Percentiles rank a stretch among this genome's conserved stretches.
These are phyloP conservation scores for Crotalus viridis DNA, from an alignment of 2,113 vertebrate species.

Conservation along the genomic window DNA sequence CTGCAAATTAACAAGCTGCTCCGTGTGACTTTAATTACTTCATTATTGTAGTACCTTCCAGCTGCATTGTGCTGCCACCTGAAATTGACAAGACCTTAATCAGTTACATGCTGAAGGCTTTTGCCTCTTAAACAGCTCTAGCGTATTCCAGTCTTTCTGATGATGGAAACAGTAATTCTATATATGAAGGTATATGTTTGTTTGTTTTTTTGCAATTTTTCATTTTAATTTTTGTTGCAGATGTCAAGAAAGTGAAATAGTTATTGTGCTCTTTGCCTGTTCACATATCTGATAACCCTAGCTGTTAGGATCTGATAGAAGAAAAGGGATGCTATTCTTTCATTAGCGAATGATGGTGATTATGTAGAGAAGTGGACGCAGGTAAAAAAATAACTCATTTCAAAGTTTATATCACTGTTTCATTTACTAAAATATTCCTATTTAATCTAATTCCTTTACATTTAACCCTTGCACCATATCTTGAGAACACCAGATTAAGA, in stretches of 20 bases:
- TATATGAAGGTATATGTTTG: background rate
- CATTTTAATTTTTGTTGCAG: background rate
- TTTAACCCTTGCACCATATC: background rate
- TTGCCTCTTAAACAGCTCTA: background rate
- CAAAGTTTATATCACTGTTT: background rate
- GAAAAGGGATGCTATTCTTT: background rate
- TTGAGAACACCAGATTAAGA: background rate
- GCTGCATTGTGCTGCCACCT: background rate
- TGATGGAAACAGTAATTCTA: background rate
- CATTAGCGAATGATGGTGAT: background rate
- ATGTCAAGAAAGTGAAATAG: background rate
- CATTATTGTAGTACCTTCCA: background rate
- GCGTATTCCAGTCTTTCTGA: background rate
- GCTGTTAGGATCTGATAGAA: background rate
- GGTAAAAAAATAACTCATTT: background rate
- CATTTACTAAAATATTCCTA: background rate
- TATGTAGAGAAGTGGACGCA: background rate
- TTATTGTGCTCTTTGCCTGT: background rate
- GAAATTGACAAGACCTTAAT: background rate
- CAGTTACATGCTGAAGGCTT: background rate
- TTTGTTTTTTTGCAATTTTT: background rate
- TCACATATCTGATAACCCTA: background rate
- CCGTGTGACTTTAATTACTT: background rate
- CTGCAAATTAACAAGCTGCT: background rate
- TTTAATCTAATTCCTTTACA: background rate